These are phyloP conservation scores for Hucho hucho DNA, from an alignment of 2,113 vertebrate species.

Conservation along the genomic window DNA sequence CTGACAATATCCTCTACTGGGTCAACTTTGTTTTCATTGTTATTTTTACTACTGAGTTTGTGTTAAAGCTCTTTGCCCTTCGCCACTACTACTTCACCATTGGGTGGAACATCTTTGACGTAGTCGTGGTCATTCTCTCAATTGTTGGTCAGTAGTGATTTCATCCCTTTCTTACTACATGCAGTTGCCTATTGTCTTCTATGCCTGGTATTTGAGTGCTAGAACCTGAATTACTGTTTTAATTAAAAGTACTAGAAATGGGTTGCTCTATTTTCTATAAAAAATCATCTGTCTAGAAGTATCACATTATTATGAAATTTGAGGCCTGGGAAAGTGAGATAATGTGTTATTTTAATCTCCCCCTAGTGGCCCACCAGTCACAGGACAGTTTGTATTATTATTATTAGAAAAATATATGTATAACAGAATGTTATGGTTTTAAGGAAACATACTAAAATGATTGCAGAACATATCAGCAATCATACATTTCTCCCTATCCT, in stretches of 20 bases:
- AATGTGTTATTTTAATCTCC: not conserved
- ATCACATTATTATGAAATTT: not conserved
- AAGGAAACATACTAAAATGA: no score
- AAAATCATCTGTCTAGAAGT: not conserved
- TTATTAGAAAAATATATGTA: not conserved
- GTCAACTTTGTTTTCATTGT: conserved; percentile 97
- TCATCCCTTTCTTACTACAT: not conserved
- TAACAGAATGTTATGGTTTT: no score
- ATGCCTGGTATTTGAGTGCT: not conserved
- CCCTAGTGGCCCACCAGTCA: conserved; percentile 11
- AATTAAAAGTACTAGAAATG: not conserved
- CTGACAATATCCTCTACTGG: conserved; percentile 94
- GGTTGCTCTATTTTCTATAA: not conserved
- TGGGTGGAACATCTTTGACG: conserved; percentile 98
- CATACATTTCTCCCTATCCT: not conserved
- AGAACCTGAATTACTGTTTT: not conserved
- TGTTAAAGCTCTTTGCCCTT: conserved; percentile 94
- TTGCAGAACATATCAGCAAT: conserved; percentile 7
- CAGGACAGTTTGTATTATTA: not conserved
- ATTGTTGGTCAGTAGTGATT: conserved; percentile 88
- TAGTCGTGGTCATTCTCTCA: conserved; percentile 98
- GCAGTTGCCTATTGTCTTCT: not conserved
- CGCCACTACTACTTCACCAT: conserved; percentile 98
- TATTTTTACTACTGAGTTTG: conserved; percentile 93
- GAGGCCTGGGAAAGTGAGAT: not conserved